Evolutionary conservation across 2,888 invertebrate genomes (phyloP).

Genomic region (Philereme vetulata): DNA sequence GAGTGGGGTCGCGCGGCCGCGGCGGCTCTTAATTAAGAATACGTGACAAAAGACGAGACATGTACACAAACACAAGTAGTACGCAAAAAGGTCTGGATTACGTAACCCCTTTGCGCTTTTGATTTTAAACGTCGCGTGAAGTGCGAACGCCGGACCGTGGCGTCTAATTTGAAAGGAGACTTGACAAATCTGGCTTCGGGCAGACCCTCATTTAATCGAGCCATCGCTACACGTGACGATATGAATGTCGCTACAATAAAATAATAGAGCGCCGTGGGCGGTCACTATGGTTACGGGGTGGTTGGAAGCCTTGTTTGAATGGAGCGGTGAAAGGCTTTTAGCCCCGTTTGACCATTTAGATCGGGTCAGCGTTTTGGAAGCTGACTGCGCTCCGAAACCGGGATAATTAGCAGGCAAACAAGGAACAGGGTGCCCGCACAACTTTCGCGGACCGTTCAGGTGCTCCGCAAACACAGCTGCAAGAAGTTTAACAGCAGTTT

Average conservation of each 20-base stretch:
- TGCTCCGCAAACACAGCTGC: conserved; percentile 80
- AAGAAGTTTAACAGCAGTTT: conserved; percentile 83
- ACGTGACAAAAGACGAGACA: conserved; percentile 84
- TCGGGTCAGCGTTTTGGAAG: conserved; percentile 74
- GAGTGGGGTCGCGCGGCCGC: conserved; percentile 69
- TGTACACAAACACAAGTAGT: conserved; percentile 77
- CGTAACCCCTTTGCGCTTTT: conserved; percentile 82
- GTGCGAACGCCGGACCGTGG: conserved; percentile 70
- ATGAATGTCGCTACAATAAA: conserved; percentile 81
- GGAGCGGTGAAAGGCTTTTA: conserved; percentile 70
- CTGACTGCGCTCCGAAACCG: conserved; percentile 65
- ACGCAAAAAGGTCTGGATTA: conserved; percentile 81
- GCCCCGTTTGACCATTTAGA: conserved; percentile 75
- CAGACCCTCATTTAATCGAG: conserved; percentile 77
- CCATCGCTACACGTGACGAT: conserved; percentile 72
- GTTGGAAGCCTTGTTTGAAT: conserved; percentile 68
- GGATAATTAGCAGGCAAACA: conserved; percentile 83
- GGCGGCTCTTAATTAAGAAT: conserved; percentile 82
- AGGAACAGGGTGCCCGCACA: conserved; percentile 67
- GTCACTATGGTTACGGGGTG: conserved; percentile 76
- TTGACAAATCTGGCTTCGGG: conserved; percentile 81
- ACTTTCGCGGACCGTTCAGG: conserved; percentile 78
- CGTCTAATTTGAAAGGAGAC: conserved; percentile 80
- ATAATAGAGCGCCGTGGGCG: conserved; percentile 70
- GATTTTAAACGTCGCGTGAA: conserved; percentile 81